phyloP scores from a whole-genome alignment of 2,888 invertebrate genomes.

The Agrilus biguttatus region DNA sequence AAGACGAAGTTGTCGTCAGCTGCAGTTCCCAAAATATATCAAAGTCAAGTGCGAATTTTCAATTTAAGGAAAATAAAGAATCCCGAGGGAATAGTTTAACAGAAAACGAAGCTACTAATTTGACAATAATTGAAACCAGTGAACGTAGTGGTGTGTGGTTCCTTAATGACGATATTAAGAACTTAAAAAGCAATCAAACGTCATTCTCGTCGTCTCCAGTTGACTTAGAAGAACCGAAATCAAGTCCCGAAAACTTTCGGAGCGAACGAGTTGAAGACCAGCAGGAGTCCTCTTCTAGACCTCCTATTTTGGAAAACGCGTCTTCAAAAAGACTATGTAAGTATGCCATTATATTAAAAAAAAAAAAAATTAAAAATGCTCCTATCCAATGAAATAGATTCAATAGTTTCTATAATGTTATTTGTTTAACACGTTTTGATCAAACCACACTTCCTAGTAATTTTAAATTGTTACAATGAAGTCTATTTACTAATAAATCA shows the following conservation, averaged over 20 bases:
- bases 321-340: too few relatives aligned
- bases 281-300: too few relatives aligned
- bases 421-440: too few relatives aligned
- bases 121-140: not conserved
- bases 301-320: too few relatives aligned
- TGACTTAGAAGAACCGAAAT: conserved; percentile 26
- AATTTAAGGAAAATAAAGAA: not conserved
- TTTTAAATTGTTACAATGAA: too few relatives aligned
- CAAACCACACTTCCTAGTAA: too few relatives aligned
- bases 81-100: not conserved
- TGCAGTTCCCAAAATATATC: not conserved
- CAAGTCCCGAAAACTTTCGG: conserved; percentile 21
- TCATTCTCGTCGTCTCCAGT: conserved; percentile 23
- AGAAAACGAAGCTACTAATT: not conserved
- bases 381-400: too few relatives aligned
- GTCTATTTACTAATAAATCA: too few relatives aligned
- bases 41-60: conserved; percentile 2
- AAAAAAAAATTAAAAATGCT: too few relatives aligned
- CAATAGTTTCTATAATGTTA: too few relatives aligned
- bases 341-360: too few relatives aligned
- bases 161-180: conserved; percentile 15
- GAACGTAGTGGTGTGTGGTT: conserved; percentile 17
- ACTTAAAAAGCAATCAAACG: conserved; percentile 16
- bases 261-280: conserved; percentile 18
- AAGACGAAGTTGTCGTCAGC: not conserved